Percentiles rank a stretch among this genome's conserved stretches.
These are phyloP conservation scores for Piaya cayana DNA, from an alignment of 2,113 vertebrate genomes.

Conservation along the genomic window DNA sequence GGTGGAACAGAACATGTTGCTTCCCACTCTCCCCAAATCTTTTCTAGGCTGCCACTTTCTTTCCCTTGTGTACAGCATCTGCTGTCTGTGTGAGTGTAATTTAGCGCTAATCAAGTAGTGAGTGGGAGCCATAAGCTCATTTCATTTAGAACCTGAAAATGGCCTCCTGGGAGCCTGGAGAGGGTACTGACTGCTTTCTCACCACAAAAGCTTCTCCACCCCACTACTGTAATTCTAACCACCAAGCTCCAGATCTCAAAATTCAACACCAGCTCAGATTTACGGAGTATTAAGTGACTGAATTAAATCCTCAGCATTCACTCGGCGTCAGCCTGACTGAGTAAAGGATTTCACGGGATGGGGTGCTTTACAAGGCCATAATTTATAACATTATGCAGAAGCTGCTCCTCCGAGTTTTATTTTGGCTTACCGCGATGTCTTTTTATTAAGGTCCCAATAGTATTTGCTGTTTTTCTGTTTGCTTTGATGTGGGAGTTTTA, in stretches of 20 bases:
- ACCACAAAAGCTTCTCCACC: slow-evolving; percentile 24
- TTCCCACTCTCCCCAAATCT: background rate
- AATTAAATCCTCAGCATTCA: slow-evolving; percentile 68
- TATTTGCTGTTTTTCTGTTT: slow-evolving; percentile 66
- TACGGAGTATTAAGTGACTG: slow-evolving; percentile 52
- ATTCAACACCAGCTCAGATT: slow-evolving; percentile 56
- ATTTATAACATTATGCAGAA: slow-evolving; percentile 61
- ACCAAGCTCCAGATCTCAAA: slow-evolving; percentile 40
- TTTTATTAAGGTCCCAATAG: slow-evolving; percentile 67
- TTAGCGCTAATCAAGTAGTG: slow-evolving; percentile 60
- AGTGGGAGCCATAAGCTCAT: slow-evolving; percentile 58
- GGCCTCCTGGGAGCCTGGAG: slow-evolving; percentile 13
- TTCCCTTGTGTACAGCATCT: slow-evolving; percentile 27
- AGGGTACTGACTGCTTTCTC: slow-evolving; percentile 5
- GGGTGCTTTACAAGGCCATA: slow-evolving; percentile 64
- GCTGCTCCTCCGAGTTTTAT: slow-evolving; percentile 56
- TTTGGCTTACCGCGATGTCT: slow-evolving; percentile 63
- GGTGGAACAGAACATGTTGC: background rate
- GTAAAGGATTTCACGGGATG: slow-evolving; percentile 64
- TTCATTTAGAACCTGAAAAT: slow-evolving; percentile 64
- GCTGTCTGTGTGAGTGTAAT: slow-evolving; percentile 47
- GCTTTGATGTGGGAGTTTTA: slow-evolving; percentile 66
- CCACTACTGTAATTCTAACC: slow-evolving; percentile 33
- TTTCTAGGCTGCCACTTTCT: slow-evolving; percentile 2
- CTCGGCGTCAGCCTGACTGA: slow-evolving; percentile 49